These are phyloP conservation scores for Ichneumoninae sp. DNA, from an alignment of 2,888 invertebrate species.

Conservation along the genomic window DNA sequence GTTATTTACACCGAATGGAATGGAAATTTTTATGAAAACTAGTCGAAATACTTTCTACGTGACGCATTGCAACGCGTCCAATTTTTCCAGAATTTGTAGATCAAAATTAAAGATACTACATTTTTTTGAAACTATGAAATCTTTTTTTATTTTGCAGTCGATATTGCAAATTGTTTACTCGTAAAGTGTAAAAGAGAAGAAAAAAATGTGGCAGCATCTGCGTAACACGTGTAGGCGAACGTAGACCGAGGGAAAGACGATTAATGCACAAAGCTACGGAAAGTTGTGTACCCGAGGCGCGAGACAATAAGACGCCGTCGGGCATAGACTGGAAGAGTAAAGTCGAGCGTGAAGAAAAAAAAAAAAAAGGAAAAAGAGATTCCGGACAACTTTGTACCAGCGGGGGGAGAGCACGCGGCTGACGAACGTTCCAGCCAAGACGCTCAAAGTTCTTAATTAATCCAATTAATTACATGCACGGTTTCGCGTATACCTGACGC, in stretches of 20 bases:
- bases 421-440: constrained; percentile 63
- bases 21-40: too few species aligned
- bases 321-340: constrained; percentile 13
- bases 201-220: neutral
- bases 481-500: constrained; percentile 67
- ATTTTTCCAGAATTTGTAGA: neutral
- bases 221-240: neutral
- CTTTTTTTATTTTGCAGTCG: neutral
- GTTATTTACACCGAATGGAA: too few species aligned
- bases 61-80: neutral
- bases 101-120: neutral
- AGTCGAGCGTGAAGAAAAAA: constrained; percentile 14
- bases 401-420: constrained; percentile 17
- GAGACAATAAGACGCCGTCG: constrained; percentile 33
- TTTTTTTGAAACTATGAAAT: too few species aligned
- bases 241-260: neutral
- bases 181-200: too few species aligned
- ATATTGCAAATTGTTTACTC: too few species aligned
- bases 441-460: constrained; percentile 76
- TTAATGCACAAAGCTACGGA: neutral
- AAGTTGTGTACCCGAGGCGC: constrained; percentile 4
- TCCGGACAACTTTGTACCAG: constrained; percentile 23
- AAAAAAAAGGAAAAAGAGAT: constrained; percentile 16
- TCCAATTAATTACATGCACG: constrained; percentile 77
- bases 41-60: too few species aligned